Evolutionary conservation across 2,888 invertebrate genomes (phyloP).

Genomic region (Limnephilus auricula): DNA sequence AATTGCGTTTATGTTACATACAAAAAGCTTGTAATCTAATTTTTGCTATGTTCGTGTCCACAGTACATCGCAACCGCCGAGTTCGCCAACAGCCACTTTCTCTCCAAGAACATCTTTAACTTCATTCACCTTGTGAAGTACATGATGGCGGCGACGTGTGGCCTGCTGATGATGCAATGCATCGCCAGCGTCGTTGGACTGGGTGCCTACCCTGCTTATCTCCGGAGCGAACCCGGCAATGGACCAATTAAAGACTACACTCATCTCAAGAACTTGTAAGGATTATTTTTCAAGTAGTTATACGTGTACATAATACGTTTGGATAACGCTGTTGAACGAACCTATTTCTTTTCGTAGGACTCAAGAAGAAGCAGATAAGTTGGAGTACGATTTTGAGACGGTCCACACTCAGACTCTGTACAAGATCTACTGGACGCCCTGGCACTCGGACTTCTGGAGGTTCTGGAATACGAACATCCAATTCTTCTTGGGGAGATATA

Average conservation of each 20-base stretch:
- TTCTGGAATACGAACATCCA: conserved; percentile 93
- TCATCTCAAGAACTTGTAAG: conserved; percentile 41
- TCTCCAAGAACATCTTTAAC: conserved; percentile 45
- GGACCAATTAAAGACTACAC: conserved; percentile 10
- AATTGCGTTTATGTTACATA: too few relatives aligned
- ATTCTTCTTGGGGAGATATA: conserved; percentile 90
- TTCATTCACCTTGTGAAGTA: conserved; percentile 36
- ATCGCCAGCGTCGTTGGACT: conserved; percentile 75
- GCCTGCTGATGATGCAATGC: conserved; percentile 81
- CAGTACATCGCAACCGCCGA: conserved; percentile 45
- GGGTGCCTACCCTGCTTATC: conserved; percentile 2
- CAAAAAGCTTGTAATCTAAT: too few relatives aligned
- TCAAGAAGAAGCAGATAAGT: conserved; percentile 70
- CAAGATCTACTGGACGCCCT: conserved; percentile 84
- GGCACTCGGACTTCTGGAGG: conserved; percentile 87
- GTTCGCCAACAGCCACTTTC: conserved; percentile 42
- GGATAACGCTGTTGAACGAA: not conserved
- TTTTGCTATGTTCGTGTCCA: not conserved
- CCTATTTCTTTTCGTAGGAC: conserved; percentile 26
- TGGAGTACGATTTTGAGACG: conserved; percentile 81
- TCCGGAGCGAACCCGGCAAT: not conserved
- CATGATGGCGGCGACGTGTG: conserved; percentile 40
- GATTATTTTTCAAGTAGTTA: not conserved
- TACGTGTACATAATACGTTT: not conserved
- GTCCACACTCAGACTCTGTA: conserved; percentile 85